Conservation (phyloP, 64 coral and sea anemone genomes). For the Montipora cactus region DNA sequence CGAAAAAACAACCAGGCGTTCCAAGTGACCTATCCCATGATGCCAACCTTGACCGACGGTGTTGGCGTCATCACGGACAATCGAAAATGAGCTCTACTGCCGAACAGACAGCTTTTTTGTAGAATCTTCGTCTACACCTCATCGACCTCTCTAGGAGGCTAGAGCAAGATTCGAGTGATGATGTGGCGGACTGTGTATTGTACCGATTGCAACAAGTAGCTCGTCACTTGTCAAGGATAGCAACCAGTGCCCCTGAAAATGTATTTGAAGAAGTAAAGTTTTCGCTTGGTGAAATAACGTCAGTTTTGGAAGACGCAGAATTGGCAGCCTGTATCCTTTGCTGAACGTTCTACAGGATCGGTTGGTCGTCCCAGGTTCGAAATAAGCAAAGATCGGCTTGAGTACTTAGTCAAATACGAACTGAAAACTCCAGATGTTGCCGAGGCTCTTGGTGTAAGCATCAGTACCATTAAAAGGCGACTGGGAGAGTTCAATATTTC, state of each 20-base stretch:
- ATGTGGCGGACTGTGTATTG: neutral
- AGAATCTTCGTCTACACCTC: slow-evolving; percentile 23
- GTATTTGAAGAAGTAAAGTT: neutral
- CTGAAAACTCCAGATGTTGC: too few relatives aligned
- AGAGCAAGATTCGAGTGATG: slow-evolving; percentile 29
- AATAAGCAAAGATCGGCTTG: neutral
- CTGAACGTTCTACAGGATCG: neutral
- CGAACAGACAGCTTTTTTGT: neutral
- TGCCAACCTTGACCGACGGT: neutral
- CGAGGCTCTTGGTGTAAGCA: too few relatives aligned
- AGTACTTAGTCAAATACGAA: neutral
- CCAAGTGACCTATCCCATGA: neutral
- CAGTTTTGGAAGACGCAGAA: neutral
- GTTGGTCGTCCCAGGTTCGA: neutral
- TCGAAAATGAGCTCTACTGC: neutral
- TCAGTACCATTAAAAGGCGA: too few relatives aligned
- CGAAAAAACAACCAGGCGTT: slow-evolving; percentile 1
- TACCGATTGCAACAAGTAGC: slow-evolving; percentile 26
- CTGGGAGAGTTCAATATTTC: too few relatives aligned
- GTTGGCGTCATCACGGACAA: neutral
- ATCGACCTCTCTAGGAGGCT: slow-evolving; percentile 29
- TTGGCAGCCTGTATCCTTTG: neutral
- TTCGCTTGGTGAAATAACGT: neutral
- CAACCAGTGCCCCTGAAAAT: neutral
- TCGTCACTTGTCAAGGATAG: slow-evolving; percentile 22